phyloP scores from a whole-genome alignment of 2,113 vertebrate species.

The Lophochroa leadbeateri region DNA sequence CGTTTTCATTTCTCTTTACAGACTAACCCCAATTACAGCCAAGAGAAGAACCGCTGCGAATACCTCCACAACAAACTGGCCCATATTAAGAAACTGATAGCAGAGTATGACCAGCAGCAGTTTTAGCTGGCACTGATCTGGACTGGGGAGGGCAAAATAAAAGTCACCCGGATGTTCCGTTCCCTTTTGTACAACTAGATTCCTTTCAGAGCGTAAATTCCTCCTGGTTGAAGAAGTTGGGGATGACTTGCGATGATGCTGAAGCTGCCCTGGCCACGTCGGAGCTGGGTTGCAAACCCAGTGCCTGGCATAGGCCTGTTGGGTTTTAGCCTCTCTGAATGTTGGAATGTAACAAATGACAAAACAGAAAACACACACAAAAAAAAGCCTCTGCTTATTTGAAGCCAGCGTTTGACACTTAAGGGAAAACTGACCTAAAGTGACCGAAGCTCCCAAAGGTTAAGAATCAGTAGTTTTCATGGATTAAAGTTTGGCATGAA shows the following conservation, averaged over 20 bases:
- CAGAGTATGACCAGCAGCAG: conserved; percentile 94
- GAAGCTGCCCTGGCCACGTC: background rate
- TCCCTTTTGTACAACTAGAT: conserved; percentile 36
- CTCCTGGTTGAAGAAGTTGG: conserved; percentile 22
- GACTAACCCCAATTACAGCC: conserved; percentile 96
- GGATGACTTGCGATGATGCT: background rate
- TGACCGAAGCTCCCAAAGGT: conserved; percentile 54
- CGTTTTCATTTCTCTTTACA: conserved; percentile 61
- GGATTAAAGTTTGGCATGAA: conserved; percentile 46
- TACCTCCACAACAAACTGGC: conserved; percentile 99
- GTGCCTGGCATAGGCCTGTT: background rate
- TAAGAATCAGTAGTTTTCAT: conserved; percentile 17
- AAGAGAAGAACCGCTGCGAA: conserved; percentile 97
- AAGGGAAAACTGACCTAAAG: conserved; percentile 24
- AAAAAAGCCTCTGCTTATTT: conserved; percentile 17
- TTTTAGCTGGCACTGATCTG: conserved; percentile 79
- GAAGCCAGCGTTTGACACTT: conserved; percentile 52
- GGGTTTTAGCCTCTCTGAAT: conserved; percentile 35
- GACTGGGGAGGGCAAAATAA: conserved; percentile 33
- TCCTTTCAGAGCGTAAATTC: conserved; percentile 20
- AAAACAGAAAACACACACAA: background rate
- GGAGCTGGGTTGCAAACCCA: background rate
- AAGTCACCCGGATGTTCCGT: background rate
- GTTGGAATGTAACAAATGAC: conserved; percentile 6
- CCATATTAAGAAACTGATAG: conserved; percentile 97